Conservation (phyloP, 2,113 vertebrate genomes). For the Rhagologus leucostigma region DNA sequence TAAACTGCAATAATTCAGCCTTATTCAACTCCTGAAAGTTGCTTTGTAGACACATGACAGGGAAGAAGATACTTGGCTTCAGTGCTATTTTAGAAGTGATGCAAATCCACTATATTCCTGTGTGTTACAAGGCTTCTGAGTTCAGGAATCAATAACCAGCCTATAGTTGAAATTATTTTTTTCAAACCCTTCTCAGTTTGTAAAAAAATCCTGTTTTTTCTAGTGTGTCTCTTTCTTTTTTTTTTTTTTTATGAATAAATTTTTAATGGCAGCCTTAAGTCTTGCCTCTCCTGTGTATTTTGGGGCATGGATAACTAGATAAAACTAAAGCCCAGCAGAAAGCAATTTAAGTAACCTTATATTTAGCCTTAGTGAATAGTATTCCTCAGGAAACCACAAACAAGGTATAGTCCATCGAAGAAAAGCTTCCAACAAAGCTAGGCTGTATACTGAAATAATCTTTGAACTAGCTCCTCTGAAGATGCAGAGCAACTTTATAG, state of each 20-base stretch:
- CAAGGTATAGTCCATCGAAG: not conserved
- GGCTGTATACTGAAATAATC: constrained; percentile 37
- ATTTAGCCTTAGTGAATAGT: not conserved
- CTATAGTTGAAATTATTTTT: not conserved
- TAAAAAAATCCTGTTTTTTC: not conserved
- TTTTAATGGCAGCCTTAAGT: constrained; percentile 35
- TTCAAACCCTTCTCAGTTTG: not conserved
- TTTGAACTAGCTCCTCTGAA: constrained; percentile 34
- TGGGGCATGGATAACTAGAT: not conserved
- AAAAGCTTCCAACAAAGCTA: constrained; percentile 34
- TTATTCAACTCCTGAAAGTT: not conserved
- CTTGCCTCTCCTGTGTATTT: constrained; percentile 28
- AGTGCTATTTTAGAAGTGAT: not conserved
- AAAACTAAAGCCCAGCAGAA: constrained; percentile 46
- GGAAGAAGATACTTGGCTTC: not conserved
- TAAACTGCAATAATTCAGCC: not conserved
- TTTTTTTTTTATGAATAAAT: not conserved
- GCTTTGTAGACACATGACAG: not conserved
- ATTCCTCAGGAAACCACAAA: constrained; percentile 17
- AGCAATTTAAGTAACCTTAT: not conserved
- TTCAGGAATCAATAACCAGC: not conserved
- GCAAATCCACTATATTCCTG: not conserved
- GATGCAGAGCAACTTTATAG: not conserved
- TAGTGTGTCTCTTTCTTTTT: not conserved
- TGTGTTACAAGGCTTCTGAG: not conserved